phyloP scores from a whole-genome alignment of 2,888 invertebrate species.

The Melieria picta region DNA sequence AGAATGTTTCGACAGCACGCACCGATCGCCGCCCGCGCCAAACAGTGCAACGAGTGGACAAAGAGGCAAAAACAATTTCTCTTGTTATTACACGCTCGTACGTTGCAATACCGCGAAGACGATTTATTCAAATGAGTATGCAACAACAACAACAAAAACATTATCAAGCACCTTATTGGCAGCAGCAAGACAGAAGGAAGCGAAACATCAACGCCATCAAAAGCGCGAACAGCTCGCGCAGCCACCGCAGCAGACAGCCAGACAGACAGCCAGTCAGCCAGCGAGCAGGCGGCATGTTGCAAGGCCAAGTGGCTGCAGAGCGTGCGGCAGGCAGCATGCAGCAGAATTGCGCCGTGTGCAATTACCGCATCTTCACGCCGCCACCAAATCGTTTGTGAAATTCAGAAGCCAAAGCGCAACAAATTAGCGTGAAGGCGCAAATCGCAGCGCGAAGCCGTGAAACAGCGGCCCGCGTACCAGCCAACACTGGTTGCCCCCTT shows the following conservation, averaged over 20 bases:
- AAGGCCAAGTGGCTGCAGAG: not conserved
- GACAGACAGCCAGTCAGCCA: not conserved
- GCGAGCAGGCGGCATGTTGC: not conserved
- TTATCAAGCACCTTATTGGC: not conserved
- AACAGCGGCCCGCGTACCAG: constrained; percentile 18
- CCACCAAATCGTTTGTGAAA: constrained; percentile 41
- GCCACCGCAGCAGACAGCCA: constrained; percentile 5
- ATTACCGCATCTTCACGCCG: constrained; percentile 27
- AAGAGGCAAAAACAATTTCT: too few species aligned
- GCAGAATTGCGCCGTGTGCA: constrained; percentile 23
- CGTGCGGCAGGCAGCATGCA: not conserved
- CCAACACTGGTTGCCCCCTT: constrained; percentile 15
- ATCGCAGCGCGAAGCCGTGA: constrained; percentile 48
- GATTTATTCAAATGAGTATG: too few species aligned
- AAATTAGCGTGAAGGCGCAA: constrained; percentile 53
- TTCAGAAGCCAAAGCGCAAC: constrained; percentile 50
- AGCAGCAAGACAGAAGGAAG: not conserved
- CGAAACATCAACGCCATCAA: not conserved
- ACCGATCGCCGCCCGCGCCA: too few species aligned
- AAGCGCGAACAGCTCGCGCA: not conserved
- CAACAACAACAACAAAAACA: too few species aligned
- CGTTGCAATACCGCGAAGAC: too few species aligned
- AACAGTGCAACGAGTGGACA: too few species aligned
- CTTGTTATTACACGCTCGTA: too few species aligned
- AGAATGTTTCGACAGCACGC: too few species aligned